Percentiles rank a stretch among this genome's conserved stretches.
phyloP scores from a whole-genome alignment of 2,113 vertebrate species.

The Turnix velox region DNA sequence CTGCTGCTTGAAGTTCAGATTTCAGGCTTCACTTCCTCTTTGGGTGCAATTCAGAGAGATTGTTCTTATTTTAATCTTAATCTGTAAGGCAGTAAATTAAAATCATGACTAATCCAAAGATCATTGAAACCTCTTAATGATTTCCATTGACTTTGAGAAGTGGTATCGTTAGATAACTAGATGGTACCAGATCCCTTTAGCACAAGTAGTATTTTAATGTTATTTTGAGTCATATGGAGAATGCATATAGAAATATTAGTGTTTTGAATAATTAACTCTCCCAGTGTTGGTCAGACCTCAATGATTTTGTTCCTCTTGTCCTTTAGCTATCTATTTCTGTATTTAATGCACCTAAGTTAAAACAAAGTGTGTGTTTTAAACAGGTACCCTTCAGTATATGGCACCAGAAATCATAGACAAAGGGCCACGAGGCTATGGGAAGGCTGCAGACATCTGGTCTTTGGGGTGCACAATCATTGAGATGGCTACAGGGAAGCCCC shows the following conservation, averaged over 20 bases:
- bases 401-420: conserved; percentile 99
- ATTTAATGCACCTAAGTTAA: neutral
- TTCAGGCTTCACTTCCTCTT: neutral
- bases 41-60: neutral
- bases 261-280: neutral
- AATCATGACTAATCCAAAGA: neutral
- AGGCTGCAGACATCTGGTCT: conserved; percentile 98
- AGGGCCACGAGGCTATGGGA: conserved; percentile 94
- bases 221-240: neutral
- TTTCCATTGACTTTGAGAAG: neutral
- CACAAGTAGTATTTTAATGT: neutral
- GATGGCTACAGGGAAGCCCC: conserved; percentile 97
- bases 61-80: neutral
- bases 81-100: neutral
- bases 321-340: neutral
- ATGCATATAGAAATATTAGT: neutral
- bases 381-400: conserved; percentile 98
- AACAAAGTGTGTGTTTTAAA: conserved; percentile 18
- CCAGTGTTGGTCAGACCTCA: neutral
- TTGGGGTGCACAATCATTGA: conserved; percentile 98
- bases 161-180: accelerated
- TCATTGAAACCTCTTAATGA: neutral
- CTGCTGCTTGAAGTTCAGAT: neutral
- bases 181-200: neutral
- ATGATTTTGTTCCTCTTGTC: neutral